Percentiles rank a stretch among this genome's conserved stretches.
Evolutionary conservation across 2,888 invertebrate species (phyloP).

Genomic region (Drosophila nigritarsus): DNA sequence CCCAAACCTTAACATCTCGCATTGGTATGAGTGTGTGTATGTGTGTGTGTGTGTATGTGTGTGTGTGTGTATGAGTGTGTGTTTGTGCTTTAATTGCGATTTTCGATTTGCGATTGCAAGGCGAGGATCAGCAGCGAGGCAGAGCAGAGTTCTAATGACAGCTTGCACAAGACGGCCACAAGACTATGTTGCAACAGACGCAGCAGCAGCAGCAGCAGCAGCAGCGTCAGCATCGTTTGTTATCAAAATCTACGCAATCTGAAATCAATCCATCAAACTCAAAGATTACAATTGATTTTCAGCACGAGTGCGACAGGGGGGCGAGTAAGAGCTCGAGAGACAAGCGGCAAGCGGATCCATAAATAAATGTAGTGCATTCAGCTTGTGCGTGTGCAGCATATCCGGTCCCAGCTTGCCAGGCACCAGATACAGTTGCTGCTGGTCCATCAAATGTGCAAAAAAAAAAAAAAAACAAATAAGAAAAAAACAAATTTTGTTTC

Average conservation of each 20-base stretch:
- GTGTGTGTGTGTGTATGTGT: background rate
- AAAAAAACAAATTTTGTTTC: background rate
- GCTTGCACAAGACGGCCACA: conserved; percentile 37
- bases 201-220: background rate
- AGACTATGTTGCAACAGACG: background rate
- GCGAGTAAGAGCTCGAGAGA: conserved; percentile 4
- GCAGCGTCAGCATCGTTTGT: conserved; percentile 25
- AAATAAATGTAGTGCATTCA: conserved; percentile 80
- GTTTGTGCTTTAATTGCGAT: conserved; percentile 67
- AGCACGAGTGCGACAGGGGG: conserved; percentile 14
- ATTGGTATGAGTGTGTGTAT: background rate
- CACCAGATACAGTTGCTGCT: conserved; percentile 25
- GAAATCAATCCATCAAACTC: conserved; percentile 82
- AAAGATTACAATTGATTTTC: conserved; percentile 76
- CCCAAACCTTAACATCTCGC: conserved; percentile 45
- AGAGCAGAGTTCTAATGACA: conserved; percentile 71
- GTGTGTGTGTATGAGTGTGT: background rate
- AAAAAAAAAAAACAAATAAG: conserved; percentile 9
- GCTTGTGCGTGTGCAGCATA: conserved; percentile 71
- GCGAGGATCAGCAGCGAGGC: conserved; percentile 22
- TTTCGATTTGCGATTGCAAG: conserved; percentile 14
- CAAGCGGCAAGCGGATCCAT: conserved; percentile 78
- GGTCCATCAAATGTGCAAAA: conserved; percentile 74
- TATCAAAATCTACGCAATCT: conserved; percentile 77
- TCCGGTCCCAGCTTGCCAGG: conserved; percentile 60